phyloP scores from a whole-genome alignment of 2,888 invertebrate genomes.

The Agrotis clavis region DNA sequence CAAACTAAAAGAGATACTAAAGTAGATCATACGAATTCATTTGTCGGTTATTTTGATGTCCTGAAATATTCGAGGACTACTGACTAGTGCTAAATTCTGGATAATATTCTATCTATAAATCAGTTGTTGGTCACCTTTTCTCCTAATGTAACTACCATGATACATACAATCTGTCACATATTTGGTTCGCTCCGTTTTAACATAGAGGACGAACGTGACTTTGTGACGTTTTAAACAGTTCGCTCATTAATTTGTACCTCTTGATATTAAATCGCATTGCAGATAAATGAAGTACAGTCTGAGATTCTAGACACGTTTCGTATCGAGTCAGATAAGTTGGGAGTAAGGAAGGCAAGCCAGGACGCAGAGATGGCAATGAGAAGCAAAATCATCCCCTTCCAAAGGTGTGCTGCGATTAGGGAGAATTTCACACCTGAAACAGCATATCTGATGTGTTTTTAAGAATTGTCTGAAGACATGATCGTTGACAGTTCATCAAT shows the following conservation, averaged over 20 bases:
- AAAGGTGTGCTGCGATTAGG: background rate
- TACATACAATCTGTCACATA: conserved; percentile 43
- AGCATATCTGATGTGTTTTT: background rate
- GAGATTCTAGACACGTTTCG: conserved; percentile 36
- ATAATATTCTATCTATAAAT: background rate
- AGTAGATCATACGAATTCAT: background rate
- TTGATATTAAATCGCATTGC: conserved; percentile 33
- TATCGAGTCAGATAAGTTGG: conserved; percentile 14
- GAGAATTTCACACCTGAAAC: background rate
- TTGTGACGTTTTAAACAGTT: conserved; percentile 30
- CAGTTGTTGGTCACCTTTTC: background rate
- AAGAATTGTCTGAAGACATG: background rate
- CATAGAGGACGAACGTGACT: conserved; percentile 57
- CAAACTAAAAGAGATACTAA: background rate
- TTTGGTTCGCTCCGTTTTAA: conserved; percentile 46
- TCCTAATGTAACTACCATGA: background rate
- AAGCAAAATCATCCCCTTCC: background rate
- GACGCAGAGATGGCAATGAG: conserved; percentile 2
- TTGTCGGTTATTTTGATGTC: background rate
- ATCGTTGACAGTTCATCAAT: background rate
- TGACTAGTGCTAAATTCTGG: background rate
- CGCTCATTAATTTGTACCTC: conserved; percentile 29
- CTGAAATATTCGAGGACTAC: background rate
- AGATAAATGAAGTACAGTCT: conserved; percentile 38
- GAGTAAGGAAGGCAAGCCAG: conserved; percentile 8